These are phyloP conservation scores for Lottia scabra DNA, from an alignment of 2,888 invertebrate genomes.

Conservation along the genomic window DNA sequence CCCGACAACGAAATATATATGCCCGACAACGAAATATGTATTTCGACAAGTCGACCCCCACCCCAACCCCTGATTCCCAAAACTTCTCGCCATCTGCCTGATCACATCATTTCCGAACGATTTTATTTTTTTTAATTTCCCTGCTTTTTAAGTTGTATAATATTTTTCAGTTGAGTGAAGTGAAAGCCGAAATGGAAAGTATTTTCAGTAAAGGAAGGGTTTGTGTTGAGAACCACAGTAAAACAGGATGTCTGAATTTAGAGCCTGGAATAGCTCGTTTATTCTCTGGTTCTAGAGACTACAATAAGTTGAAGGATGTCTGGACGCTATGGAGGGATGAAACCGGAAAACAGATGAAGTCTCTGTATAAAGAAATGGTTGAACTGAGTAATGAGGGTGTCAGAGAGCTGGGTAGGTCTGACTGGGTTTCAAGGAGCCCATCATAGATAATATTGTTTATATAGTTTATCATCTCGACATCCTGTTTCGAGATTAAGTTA, in stretches of 20 bases:
- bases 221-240: constrained; percentile 32
- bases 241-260: constrained; percentile 34
- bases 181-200: constrained; percentile 39
- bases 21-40: too few relatives aligned
- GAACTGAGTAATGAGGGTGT: constrained; percentile 85
- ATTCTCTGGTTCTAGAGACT: constrained; percentile 72
- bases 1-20: too few relatives aligned
- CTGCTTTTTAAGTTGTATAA: too few relatives aligned
- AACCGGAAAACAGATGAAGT: constrained; percentile 81
- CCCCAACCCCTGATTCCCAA: too few relatives aligned
- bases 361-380: constrained; percentile 83
- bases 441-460: too few relatives aligned
- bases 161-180: constrained; percentile 35
- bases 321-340: constrained; percentile 87
- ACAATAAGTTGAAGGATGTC: constrained; percentile 80
- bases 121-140: too few relatives aligned
- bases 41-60: too few relatives aligned
- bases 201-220: constrained; percentile 44
- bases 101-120: too few relatives aligned
- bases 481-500: too few relatives aligned
- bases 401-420: constrained; percentile 21
- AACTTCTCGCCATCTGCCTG: too few relatives aligned
- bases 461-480: too few relatives aligned
- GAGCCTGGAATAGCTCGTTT: constrained; percentile 39
- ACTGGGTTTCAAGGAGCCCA: too few relatives aligned